These are phyloP conservation scores for Electrophaes corylata DNA, from an alignment of 2,888 invertebrate species.

Conservation along the genomic window DNA sequence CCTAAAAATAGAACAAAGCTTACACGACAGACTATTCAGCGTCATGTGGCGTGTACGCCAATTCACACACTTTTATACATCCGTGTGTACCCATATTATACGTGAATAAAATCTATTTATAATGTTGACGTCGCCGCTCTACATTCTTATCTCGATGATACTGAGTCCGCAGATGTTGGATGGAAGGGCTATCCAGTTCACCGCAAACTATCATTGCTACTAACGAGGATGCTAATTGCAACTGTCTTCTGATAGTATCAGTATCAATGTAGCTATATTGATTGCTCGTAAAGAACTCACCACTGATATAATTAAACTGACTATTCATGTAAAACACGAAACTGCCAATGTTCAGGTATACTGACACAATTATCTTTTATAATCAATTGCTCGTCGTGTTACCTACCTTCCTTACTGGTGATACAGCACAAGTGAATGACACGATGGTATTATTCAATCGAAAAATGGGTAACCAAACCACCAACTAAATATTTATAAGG, in stretches of 20 bases:
- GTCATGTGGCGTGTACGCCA: slow-evolving; percentile 62
- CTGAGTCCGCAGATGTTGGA: slow-evolving; percentile 63
- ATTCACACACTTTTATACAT: slow-evolving; percentile 48
- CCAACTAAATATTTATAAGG: too few species aligned
- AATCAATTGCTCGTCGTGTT: too few species aligned
- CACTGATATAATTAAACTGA: not conserved
- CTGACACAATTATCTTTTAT: too few species aligned
- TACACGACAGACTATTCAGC: slow-evolving; percentile 58
- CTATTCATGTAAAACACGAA: too few species aligned
- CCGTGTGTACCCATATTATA: too few species aligned
- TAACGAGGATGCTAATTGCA: slow-evolving; percentile 18
- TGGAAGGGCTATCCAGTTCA: slow-evolving; percentile 25
- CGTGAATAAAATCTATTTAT: slow-evolving; percentile 80
- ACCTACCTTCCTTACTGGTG: too few species aligned
- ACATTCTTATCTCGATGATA: slow-evolving; percentile 77
- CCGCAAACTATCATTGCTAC: slow-evolving; percentile 22
- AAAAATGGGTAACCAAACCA: too few species aligned
- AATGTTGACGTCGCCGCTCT: slow-evolving; percentile 75
- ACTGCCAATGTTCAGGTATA: too few species aligned
- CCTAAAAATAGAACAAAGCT: slow-evolving; percentile 56
- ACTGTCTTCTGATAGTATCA: slow-evolving; percentile 13
- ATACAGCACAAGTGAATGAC: too few species aligned
- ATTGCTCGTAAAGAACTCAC: not conserved
- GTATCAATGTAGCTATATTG: not conserved
- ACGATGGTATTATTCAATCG: too few species aligned